A percentile compares a stretch with the other conserved stretches of the same genome.
Conservation (phyloP, 2,888 invertebrate genomes). For the Macrostomum cliftonense region DNA sequence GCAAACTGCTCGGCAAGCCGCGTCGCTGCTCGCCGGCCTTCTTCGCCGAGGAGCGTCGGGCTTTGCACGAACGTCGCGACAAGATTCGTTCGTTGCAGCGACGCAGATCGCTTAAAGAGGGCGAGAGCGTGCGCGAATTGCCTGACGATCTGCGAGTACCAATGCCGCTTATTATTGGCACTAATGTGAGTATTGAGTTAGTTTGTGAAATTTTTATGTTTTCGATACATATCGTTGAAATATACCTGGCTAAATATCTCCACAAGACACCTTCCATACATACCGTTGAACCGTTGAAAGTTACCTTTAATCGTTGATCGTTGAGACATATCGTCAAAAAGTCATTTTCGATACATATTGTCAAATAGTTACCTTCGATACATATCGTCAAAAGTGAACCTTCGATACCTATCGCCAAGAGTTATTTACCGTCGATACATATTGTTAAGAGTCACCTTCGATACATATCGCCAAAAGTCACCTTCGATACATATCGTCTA, state of each 20-base stretch:
- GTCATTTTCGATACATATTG: neutral
- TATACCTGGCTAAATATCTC: too few relatives aligned
- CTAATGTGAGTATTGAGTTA: slow-evolving; percentile 51
- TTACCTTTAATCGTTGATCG: too few relatives aligned
- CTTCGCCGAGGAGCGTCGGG: slow-evolving; percentile 77
- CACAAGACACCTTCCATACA: too few relatives aligned
- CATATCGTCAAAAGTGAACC: neutral
- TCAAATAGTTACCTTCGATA: neutral
- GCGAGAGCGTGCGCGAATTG: slow-evolving; percentile 56
- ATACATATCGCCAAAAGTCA: too few relatives aligned
- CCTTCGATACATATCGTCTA: too few relatives aligned
- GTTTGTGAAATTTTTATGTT: too few relatives aligned
- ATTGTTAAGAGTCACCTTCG: too few relatives aligned
- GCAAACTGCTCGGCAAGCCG: slow-evolving; percentile 89
- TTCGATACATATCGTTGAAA: neutral
- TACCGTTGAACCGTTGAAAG: too few relatives aligned
- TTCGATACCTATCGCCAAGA: too few relatives aligned
- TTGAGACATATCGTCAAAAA: too few relatives aligned
- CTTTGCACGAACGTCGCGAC: slow-evolving; percentile 68
- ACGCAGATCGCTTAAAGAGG: slow-evolving; percentile 55
- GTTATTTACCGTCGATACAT: too few relatives aligned
- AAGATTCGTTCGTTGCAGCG: slow-evolving; percentile 70
- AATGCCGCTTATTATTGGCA: slow-evolving; percentile 75
- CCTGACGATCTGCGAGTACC: slow-evolving; percentile 65
- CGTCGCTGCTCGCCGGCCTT: slow-evolving; percentile 58